phyloP scores from a whole-genome alignment of 35 echinoderm and acorn worm species.

The Amphiura filiformis region DNA sequence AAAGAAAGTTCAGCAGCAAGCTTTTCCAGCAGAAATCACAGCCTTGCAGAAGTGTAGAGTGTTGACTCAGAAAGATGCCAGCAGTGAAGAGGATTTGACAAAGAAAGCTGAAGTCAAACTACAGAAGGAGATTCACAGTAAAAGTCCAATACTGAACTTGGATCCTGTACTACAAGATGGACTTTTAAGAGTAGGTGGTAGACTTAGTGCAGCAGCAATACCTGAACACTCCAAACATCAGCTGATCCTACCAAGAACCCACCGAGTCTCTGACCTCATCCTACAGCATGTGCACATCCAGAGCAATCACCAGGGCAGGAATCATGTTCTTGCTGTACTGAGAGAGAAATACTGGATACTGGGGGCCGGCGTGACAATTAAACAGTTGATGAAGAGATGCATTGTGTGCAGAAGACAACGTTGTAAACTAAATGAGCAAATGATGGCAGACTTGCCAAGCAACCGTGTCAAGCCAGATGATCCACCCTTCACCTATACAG shows the following conservation, averaged over 20 bases:
- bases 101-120: background rate
- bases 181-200: constrained; percentile 41
- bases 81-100: background rate
- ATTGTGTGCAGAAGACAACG: background rate
- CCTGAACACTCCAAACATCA: constrained; percentile 42
- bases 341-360: constrained; percentile 47
- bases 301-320: constrained; percentile 39
- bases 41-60: background rate
- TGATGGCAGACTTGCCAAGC: constrained; percentile 46
- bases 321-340: constrained; percentile 39
- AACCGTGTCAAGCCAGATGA: constrained; percentile 38
- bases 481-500: constrained; percentile 20
- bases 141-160: background rate
- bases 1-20: background rate
- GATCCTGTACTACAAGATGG: constrained; percentile 40
- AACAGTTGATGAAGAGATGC: background rate
- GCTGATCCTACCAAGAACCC: constrained; percentile 17
- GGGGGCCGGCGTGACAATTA: background rate
- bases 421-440: constrained; percentile 14
- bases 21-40: background rate
- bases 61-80: background rate
- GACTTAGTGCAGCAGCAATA: constrained; percentile 35
- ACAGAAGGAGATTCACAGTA: background rate
- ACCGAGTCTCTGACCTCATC: constrained; percentile 32
- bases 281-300: constrained; percentile 27